Evolutionary conservation across 2,113 vertebrate species (phyloP).

Genomic region (Prunella himalayana): DNA sequence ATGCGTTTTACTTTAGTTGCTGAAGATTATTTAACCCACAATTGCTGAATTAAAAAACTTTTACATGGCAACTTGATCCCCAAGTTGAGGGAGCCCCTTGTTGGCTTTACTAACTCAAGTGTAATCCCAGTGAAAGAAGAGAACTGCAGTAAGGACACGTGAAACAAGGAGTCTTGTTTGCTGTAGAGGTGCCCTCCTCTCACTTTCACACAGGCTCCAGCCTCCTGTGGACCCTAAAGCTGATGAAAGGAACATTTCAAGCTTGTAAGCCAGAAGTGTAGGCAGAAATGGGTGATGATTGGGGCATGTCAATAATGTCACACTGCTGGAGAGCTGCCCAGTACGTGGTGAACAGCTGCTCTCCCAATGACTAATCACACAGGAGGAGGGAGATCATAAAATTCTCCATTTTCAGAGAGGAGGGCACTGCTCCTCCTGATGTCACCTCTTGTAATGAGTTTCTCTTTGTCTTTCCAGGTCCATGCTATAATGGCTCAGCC

Average conservation of each 20-base stretch:
- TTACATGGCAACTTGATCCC: not conserved
- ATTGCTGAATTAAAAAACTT: not conserved
- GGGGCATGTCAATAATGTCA: slow-evolving; percentile 30
- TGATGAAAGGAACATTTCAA: not conserved
- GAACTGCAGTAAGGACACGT: rapidly evolving
- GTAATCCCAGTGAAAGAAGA: not conserved
- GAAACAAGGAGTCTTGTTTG: not conserved
- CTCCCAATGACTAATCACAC: slow-evolving; percentile 26
- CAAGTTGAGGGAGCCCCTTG: not conserved
- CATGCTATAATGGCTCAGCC: not conserved
- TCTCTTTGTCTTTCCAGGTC: not conserved
- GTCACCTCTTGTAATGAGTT: not conserved
- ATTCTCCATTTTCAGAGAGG: not conserved
- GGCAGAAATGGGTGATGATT: slow-evolving; percentile 28
- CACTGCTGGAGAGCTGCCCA: not conserved
- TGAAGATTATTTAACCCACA: not conserved
- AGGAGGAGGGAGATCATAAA: not conserved
- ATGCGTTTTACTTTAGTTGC: not conserved
- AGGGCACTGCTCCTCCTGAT: not conserved
- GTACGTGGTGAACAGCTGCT: not conserved
- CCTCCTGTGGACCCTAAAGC: not conserved
- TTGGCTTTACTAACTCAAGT: not conserved
- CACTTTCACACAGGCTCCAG: not conserved
- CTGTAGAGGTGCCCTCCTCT: not conserved
- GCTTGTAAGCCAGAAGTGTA: not conserved